phyloP scores from a whole-genome alignment of 1,140 invertebrate species.

The Euwallacea fornicatus region DNA sequence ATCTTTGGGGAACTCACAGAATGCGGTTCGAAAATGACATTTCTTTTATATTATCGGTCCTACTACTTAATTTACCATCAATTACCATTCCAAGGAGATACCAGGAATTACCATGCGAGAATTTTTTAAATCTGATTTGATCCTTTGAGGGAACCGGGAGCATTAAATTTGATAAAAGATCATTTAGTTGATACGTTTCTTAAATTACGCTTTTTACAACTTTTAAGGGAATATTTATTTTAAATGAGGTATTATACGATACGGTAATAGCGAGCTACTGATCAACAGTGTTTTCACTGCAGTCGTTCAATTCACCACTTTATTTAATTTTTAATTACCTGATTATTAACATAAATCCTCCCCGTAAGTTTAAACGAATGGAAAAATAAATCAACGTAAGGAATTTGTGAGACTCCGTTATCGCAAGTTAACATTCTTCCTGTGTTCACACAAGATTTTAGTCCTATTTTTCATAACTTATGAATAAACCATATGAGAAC shows the following conservation, averaged over 20 bases:
- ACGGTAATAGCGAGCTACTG: too few relatives aligned
- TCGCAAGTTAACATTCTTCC: slow-evolving; percentile 12
- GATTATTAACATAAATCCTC: too few relatives aligned
- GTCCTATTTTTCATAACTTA: slow-evolving; percentile 32
- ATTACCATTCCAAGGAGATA: slow-evolving; percentile 27
- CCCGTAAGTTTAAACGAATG: too few relatives aligned
- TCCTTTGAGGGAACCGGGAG: slow-evolving; percentile 14
- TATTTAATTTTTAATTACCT: too few relatives aligned
- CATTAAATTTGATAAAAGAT: slow-evolving; percentile 29
- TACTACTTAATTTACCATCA: slow-evolving; percentile 32
- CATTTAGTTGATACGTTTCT: slow-evolving; percentile 1
- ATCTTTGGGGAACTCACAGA: slow-evolving; percentile 26
- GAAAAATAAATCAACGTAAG: too few relatives aligned
- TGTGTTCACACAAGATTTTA: slow-evolving; percentile 18
- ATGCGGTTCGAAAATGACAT: slow-evolving; percentile 31
- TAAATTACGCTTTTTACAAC: slow-evolving; percentile 12
- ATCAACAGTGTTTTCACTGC: too few relatives aligned
- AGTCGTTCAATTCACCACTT: too few relatives aligned
- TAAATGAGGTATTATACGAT: too few relatives aligned
- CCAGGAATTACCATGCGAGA: slow-evolving; percentile 20
- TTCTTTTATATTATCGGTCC: slow-evolving; percentile 26
- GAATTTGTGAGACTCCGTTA: slow-evolving; percentile 14
- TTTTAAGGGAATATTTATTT: neutral
- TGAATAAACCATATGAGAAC: slow-evolving; percentile 31
- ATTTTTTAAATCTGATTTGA: slow-evolving; percentile 27